Evolutionary conservation across 2,797 vertebrate species (phyloP).

Genomic region (Sylvia borin): DNA sequence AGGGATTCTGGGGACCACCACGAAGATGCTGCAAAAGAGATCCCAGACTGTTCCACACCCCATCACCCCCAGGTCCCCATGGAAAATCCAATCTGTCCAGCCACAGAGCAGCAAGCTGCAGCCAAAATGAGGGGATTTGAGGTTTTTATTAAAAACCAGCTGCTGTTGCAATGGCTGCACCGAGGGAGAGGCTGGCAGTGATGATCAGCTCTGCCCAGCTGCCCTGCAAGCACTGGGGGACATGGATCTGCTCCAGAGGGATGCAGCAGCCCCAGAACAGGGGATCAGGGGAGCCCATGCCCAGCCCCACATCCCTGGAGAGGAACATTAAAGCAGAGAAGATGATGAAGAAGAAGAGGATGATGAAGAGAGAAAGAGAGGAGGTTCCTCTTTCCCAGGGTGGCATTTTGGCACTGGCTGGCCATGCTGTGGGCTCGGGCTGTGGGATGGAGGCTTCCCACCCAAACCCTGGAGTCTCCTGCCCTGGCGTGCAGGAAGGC

Average conservation of each 20-base stretch:
- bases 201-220: not conserved
- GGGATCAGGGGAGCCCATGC: not conserved
- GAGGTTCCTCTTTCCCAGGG: not conserved
- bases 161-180: not conserved
- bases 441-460: not conserved
- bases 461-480: not conserved
- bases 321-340: not conserved
- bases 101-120: not conserved
- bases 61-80: not conserved
- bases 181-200: not conserved
- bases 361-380: not conserved
- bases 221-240: not conserved
- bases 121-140: not conserved
- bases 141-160: not conserved
- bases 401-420: accelerated
- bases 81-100: not conserved
- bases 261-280: not conserved
- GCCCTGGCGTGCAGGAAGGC: not conserved
- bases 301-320: not conserved
- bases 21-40: not conserved
- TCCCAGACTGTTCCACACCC: not conserved
- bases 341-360: not conserved
- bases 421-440: accelerated
- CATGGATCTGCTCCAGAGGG: not conserved
- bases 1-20: not conserved